Evolutionary conservation across 2,797 vertebrate genomes (phyloP).

Genomic region (Sebastes taczanowskii): DNA sequence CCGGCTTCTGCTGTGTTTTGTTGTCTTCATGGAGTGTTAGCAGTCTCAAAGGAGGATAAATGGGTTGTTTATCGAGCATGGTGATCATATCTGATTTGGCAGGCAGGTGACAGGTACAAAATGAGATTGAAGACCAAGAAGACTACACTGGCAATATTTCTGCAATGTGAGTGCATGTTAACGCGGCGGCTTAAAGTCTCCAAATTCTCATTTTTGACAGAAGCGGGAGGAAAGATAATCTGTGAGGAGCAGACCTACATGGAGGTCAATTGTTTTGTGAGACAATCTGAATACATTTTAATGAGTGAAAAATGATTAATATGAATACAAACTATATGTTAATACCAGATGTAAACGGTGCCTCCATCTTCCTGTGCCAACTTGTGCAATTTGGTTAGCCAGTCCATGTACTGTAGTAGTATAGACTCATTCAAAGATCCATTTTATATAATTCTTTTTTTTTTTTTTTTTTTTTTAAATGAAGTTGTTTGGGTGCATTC

Average conservation of each 20-base stretch:
- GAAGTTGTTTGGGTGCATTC: background rate
- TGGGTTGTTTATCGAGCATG: slow-evolving; percentile 62
- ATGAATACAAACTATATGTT: background rate
- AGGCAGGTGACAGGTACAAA: slow-evolving; percentile 50
- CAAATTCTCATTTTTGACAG: background rate
- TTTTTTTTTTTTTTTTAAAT: background rate
- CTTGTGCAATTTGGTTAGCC: too few relatives aligned
- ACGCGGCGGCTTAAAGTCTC: background rate
- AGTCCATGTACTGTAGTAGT: too few relatives aligned
- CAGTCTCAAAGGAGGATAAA: slow-evolving; percentile 57
- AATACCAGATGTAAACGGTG: background rate
- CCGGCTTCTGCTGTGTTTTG: slow-evolving; percentile 52
- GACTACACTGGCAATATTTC: background rate
- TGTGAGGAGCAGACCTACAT: background rate
- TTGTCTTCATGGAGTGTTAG: slow-evolving; percentile 71
- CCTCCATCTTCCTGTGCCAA: too few relatives aligned
- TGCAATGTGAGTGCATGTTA: background rate
- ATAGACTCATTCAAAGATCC: background rate
- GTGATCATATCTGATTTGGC: slow-evolving; percentile 71
- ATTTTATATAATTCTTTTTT: background rate
- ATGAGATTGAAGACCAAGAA: slow-evolving; percentile 1
- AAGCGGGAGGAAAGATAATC: background rate
- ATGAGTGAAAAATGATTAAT: background rate
- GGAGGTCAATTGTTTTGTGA: background rate
- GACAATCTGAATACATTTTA: background rate